Base-by-base conservation (phyloP, 2,113 vertebrate species). In the Scatophagus argus region DNA sequence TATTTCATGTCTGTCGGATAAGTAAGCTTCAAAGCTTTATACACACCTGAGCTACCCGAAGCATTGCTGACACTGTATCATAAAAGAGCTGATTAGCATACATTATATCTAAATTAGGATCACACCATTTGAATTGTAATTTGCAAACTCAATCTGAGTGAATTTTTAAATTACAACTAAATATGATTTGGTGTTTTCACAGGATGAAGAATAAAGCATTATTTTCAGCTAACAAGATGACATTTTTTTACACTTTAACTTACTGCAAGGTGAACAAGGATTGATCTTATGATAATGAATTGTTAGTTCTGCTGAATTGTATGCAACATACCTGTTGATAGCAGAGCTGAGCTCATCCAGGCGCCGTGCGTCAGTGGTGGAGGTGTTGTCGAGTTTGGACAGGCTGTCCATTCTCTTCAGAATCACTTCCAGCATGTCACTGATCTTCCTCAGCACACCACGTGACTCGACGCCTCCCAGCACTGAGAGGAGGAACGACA, bases 401-500 rank as follows among this genome's bases (percentile, higher is more conserved):
- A 99, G 93, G 34, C 93, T 85, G 88, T 99, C 97, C 95, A 99
- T 95, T 85, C 96, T 95, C 90, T 96, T 98, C 85, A 96, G 94
- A 94, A 99, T 96, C 90, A 98, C 92, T 94, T 99, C 98, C 95
- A 99, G 87, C 95, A 99, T 97, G 91, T 99, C 98, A 5, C 96
- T 98, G 96, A 99, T 99, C 90, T 96, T 96, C 67, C 96, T 95
- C 84, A 99, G 95, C 89, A 97, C 93, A 1, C 97, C 96, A 0
- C 98, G 96, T 67, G 97, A 98, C 93, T 99, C 98, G 49, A 96
- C 91, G 0, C 95, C 92, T 0, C 97, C 96, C 85, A 95, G 92
- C 94, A 98, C 98, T 99, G 94, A 63, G 77, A 17, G 81, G 52
- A 84, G 34, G 14, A 87, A 17, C 77, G 31, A 84, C 17, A 34